Base-by-base conservation (phyloP, 2,888 invertebrate species). In the Trissolcus japonicus region DNA sequence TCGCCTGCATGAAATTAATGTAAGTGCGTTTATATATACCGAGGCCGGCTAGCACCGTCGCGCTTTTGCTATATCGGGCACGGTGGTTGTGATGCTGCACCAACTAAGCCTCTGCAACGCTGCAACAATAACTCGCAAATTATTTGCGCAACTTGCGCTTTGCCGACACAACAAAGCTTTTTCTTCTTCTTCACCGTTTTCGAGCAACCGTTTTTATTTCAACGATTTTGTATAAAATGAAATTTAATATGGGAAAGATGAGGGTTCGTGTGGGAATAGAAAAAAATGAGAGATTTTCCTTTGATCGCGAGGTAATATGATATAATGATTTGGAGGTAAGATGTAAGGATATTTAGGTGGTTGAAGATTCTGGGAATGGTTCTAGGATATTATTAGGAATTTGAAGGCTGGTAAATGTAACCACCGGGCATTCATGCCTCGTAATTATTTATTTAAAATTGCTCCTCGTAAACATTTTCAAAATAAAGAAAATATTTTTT, bases 11-110 rank as follows among this genome's bases (percentile, higher is more conserved):
- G 62, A 63, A 50, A 59, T 50, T 50, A 29, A 21, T 35, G 16
- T 16, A 13, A 16, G 51, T 13, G 53, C 54, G 17, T 63, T 51
- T 56, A 62, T 62, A 56, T 71, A 61, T 71, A 41, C 43, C 55
- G 51, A 41, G 50, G 16, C 69, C 54, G 54, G 66, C 48, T 9
- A 48, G 16, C 69, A 48, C 53, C 40, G 40, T 51, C 54, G 51
- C 25, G 14, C 51, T 57, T 16, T 25, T 53, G 21, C 72, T 72
- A 72, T 72, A 72, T 72, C 65, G 55, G 16, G 46, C 4, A n/a
- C 16, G 14, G 46, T 46, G 46, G 14, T 16, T 46, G 35, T 16
- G 46, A 46, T 46, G 46, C 46, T 46, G 14, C 16, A 16, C 14
- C 11, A 1, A 16, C 16, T 46, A 35, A 9, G 35, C 11, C 2